Percentiles rank a stretch among this genome's conserved stretches.
Conservation (phyloP, 2,888 invertebrate species). For the Leptinotarsa haldemani region DNA sequence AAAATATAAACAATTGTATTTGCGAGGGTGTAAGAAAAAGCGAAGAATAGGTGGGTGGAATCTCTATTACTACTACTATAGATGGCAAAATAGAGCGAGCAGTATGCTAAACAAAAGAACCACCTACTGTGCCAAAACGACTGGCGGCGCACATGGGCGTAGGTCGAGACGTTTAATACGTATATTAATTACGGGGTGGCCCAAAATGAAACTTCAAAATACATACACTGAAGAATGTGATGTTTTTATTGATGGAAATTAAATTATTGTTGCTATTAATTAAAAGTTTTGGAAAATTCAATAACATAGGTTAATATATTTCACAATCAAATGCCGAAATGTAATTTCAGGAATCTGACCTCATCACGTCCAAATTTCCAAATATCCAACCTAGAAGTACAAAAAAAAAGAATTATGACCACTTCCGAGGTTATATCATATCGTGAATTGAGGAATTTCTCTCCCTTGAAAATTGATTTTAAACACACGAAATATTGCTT, state of each 20-base stretch:
- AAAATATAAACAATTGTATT: conserved; percentile 35
- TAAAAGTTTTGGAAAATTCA: too few species aligned
- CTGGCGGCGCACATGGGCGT: conserved; percentile 19
- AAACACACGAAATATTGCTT: too few species aligned
- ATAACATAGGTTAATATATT: too few species aligned
- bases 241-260: neutral
- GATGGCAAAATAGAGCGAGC: conserved; percentile 46
- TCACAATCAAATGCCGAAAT: too few species aligned
- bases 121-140: conserved; percentile 43
- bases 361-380: too few species aligned
- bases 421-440: too few species aligned
- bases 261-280: neutral
- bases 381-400: too few species aligned
- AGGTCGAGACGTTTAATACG: conserved; percentile 6
- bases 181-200: neutral
- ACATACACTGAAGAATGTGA: too few species aligned
- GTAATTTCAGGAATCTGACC: too few species aligned
- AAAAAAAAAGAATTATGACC: too few species aligned
- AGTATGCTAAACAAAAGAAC: conserved; percentile 43
- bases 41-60: conserved; percentile 45
- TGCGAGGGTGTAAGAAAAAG: conserved; percentile 42
- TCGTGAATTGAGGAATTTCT: too few species aligned
- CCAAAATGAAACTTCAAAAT: neutral
- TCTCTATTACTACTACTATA: conserved; percentile 41
- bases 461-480: too few species aligned